Evolutionary conservation across 1,140 invertebrate genomes (phyloP).

Genomic region (Eulimnadia texana): DNA sequence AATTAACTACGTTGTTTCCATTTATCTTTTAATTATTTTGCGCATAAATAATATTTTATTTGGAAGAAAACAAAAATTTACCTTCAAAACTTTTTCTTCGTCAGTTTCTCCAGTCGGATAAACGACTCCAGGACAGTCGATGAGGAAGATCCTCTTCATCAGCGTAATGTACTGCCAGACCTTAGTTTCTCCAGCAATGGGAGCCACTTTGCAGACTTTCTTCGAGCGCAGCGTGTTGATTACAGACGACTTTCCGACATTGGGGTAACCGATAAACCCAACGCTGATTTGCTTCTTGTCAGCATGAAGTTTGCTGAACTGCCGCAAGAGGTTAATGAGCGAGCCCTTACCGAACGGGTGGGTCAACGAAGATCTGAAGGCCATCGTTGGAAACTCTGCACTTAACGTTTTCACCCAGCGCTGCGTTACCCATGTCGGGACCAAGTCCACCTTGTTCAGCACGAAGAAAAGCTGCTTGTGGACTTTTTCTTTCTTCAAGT

Average conservation of each 20-base stretch:
- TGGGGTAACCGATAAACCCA: constrained; percentile 97
- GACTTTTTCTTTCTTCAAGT: constrained; percentile 71
- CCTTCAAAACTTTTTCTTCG: constrained; percentile 88
- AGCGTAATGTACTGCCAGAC: constrained; percentile 99
- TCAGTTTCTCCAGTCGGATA: constrained; percentile 83
- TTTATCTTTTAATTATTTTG: background rate
- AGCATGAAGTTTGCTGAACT: constrained; percentile 88
- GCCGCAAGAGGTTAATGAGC: constrained; percentile 86
- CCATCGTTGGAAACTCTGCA: constrained; percentile 89
- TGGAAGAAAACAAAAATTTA: constrained; percentile 20
- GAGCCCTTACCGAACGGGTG: constrained; percentile 98
- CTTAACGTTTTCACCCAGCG: constrained; percentile 81
- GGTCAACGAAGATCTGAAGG: constrained; percentile 93
- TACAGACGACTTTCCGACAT: constrained; percentile 96
- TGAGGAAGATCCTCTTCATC: constrained; percentile 92
- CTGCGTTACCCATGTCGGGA: constrained; percentile 94
- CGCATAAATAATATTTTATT: background rate
- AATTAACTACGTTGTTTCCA: background rate
- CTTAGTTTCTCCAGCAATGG: constrained; percentile 98
- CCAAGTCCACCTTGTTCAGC: constrained; percentile 79
- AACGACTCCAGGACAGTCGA: constrained; percentile 98
- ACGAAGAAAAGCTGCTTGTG: constrained; percentile 92
- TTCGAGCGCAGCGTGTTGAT: constrained; percentile 91
- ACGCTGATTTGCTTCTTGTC: constrained; percentile 98
- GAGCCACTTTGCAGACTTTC: constrained; percentile 96